These are phyloP conservation scores for Tachystola acroxantha DNA, from an alignment of 2,888 invertebrate species.

Conservation along the genomic window DNA sequence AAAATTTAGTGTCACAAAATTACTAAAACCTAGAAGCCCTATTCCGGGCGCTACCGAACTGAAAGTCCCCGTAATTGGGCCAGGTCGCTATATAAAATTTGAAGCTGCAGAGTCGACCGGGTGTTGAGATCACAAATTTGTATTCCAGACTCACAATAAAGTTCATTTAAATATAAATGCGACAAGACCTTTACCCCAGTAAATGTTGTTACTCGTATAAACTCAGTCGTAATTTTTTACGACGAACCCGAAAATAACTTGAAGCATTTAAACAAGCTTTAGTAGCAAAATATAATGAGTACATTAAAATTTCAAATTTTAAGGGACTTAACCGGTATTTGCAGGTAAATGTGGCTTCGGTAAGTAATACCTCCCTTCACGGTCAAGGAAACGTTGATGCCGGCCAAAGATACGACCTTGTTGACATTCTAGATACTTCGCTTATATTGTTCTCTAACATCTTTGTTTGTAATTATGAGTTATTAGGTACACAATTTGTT, in stretches of 20 bases:
- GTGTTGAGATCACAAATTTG: slow-evolving; percentile 65
- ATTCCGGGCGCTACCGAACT: slow-evolving; percentile 5
- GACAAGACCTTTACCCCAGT: slow-evolving; percentile 59
- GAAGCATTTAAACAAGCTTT: slow-evolving; percentile 44
- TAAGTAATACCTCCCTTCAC: too few relatives aligned
- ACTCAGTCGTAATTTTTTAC: slow-evolving; percentile 58
- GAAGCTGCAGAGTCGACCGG: slow-evolving; percentile 39
- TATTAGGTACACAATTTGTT: too few relatives aligned
- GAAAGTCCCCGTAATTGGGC: slow-evolving; percentile 28
- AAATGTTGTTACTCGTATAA: slow-evolving; percentile 56
- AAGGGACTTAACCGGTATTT: neutral
- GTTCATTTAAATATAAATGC: slow-evolving; percentile 72
- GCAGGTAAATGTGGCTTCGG: too few relatives aligned
- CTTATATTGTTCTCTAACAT: too few relatives aligned
- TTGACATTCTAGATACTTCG: too few relatives aligned
- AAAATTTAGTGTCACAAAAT: slow-evolving; percentile 6
- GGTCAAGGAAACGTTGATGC: too few relatives aligned
- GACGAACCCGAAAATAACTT: slow-evolving; percentile 46
- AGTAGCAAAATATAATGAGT: slow-evolving; percentile 37
- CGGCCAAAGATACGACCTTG: too few relatives aligned
- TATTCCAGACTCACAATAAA: slow-evolving; percentile 67
- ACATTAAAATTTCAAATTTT: slow-evolving; percentile 26
- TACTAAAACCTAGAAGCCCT: slow-evolving; percentile 8
- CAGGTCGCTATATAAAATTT: slow-evolving; percentile 32
- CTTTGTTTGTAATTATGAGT: too few relatives aligned